Evolutionary conservation across 2,797 vertebrate species (phyloP), one percentile per base, ranked within the genome.

Genomic region (Cynopterus sphinx): DNA sequence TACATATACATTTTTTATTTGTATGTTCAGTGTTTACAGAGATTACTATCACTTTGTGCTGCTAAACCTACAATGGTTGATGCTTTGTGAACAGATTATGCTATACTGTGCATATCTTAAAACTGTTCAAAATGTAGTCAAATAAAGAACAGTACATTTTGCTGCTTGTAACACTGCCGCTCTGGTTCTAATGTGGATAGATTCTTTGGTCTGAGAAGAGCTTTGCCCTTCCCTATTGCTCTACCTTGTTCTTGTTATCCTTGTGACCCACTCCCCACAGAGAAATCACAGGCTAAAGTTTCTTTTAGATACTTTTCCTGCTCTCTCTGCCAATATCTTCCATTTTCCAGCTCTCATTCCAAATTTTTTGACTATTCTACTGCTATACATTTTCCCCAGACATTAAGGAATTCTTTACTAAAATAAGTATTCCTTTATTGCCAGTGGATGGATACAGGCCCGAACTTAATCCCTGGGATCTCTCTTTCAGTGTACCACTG

Each of bases 381-480:
- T n/a, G 16, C 22, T 55, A 36, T 6, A 65, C 12, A 41, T 71
- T 87, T 53, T 87, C 33, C 61, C 49, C 17, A 68, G n/a, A 90
- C 26, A 53, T 17, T 21, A 43, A 43, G 63, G 55, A 95, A 86
- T 83, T 83, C 53, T 94, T 33, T n/a, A 33, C 67, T 57, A 91
- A 96, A 95, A 91, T 86, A 79, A 95, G 65, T 41, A 65, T 77
- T 61, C 22, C 28, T 88, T 93, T 70, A 82, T 43, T 67, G 51
- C 39, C 65, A 68, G 21, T 90, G 63, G 41, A 90, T n/a, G 33
- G 59, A 75, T 51, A 55, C 10, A 59, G 13, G 15, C 71, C 57
- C 74, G 33, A 46, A 55, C 61, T 53, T 79, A 92, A 85, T 90
- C 94, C 71, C 94, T 12, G 6, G 28, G 53, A 77, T 71, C 39